Percentiles rank a stretch among this genome's conserved stretches.
Conservation (phyloP, 2,888 invertebrate genomes). For the Aspidiotus rigidus region DNA sequence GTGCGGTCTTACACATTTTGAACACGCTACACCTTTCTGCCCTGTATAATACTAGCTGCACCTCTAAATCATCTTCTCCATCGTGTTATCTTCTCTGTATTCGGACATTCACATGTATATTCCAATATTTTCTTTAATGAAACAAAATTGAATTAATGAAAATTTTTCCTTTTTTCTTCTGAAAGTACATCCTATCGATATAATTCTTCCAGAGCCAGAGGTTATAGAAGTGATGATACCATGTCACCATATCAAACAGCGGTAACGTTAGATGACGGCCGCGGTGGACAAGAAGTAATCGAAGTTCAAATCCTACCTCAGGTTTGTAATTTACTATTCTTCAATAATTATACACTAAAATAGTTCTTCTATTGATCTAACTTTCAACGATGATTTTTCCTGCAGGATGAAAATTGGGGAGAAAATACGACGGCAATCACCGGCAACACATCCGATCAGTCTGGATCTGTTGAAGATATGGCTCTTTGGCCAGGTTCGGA, state of each 20-base stretch:
- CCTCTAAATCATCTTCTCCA: no score
- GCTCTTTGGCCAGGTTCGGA: slow-evolving; percentile 65
- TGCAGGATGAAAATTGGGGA: slow-evolving; percentile 96
- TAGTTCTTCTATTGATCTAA: background rate
- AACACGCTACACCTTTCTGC: no score
- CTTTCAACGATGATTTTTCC: slow-evolving; percentile 9
- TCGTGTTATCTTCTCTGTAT: no score
- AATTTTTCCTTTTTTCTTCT: background rate
- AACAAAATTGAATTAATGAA: background rate
- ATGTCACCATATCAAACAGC: slow-evolving; percentile 84
- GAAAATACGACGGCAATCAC: slow-evolving; percentile 96
- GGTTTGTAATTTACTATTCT: slow-evolving; percentile 38
- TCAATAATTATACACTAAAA: no score
- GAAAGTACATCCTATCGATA: background rate
- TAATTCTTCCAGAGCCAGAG: slow-evolving; percentile 13
- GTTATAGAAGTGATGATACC: slow-evolving; percentile 27
- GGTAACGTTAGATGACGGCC: slow-evolving; percentile 67
- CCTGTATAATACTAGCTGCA: no score
- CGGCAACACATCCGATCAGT: slow-evolving; percentile 92
- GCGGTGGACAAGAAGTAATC: slow-evolving; percentile 80
- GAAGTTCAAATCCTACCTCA: slow-evolving; percentile 87
- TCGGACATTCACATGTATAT: no score
- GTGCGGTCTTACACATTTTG: no score
- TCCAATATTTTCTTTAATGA: no score
- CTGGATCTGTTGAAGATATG: slow-evolving; percentile 84